Conservation (phyloP, 2,888 invertebrate species). For the Cataglyphis albicans region DNA sequence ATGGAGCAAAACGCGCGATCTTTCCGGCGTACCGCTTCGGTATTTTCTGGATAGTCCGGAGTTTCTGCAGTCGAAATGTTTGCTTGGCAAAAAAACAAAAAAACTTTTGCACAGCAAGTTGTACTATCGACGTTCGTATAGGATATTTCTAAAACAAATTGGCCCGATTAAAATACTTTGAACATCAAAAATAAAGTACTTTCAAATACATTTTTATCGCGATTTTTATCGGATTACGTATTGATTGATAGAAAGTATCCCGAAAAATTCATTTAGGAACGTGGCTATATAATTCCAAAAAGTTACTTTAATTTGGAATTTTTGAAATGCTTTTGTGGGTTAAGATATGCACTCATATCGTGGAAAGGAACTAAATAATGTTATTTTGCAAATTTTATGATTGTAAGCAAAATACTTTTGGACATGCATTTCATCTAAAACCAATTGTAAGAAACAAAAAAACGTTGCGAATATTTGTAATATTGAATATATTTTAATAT, state of each 20-base stretch:
- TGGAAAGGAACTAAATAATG: no score
- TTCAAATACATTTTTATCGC: neutral
- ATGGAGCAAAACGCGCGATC: constrained; percentile 21
- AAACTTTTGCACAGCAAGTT: constrained; percentile 34
- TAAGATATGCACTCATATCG: no score
- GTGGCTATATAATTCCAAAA: no score
- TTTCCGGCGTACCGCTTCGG: constrained; percentile 1
- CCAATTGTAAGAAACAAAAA: no score
- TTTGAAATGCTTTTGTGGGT: no score
- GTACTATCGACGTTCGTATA: constrained; percentile 8
- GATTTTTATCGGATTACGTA: neutral
- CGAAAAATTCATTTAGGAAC: neutral
- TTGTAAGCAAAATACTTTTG: no score
- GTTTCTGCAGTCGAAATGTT: constrained; percentile 45
- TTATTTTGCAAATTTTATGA: no score
- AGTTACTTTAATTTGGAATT: no score
- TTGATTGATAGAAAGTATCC: neutral
- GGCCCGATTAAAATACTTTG: constrained; percentile 14
- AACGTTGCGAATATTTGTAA: no score
- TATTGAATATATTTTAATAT: no score
- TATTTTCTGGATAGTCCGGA: constrained; percentile 26
- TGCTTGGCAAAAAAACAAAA: constrained; percentile 28
- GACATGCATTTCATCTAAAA: no score
- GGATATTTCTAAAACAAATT: constrained; percentile 8
- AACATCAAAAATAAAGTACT: neutral